Conservation (phyloP, 2,888 invertebrate species). For the Phyto melanocephala region DNA sequence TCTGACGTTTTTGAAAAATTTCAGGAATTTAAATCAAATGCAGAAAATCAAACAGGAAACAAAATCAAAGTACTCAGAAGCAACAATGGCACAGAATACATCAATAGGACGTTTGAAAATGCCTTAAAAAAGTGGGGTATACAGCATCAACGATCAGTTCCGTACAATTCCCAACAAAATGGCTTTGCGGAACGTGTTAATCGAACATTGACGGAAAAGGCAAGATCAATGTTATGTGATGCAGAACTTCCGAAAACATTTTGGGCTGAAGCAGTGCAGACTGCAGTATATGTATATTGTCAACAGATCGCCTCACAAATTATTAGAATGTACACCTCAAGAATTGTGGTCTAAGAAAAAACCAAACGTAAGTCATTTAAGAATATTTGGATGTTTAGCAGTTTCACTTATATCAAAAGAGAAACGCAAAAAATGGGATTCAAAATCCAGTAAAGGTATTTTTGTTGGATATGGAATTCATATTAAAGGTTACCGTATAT, state of each 20-base stretch:
- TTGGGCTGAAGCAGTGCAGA: conserved; percentile 64
- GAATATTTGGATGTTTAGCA: conserved; percentile 74
- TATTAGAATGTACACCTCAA: conserved; percentile 63
- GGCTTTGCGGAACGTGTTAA: conserved; percentile 44
- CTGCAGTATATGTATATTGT: conserved; percentile 62
- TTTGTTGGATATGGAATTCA: conserved; percentile 28
- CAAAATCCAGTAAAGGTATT: conserved; percentile 40
- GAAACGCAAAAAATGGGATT: conserved; percentile 26
- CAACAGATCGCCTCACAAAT: conserved; percentile 40
- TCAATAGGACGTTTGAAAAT: conserved; percentile 16
- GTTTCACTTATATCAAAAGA: conserved; percentile 38
- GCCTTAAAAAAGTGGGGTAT: conserved; percentile 6
- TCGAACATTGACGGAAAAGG: conserved; percentile 60
- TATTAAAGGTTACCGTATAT: conserved; percentile 22
- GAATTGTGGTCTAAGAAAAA: conserved; percentile 72
- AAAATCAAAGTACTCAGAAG: conserved; percentile 36
- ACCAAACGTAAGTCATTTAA: conserved; percentile 71
- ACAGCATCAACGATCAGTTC: conserved; percentile 13
- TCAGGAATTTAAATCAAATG: conserved; percentile 45
- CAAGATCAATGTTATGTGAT: conserved; percentile 62
- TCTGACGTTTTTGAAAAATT: conserved; percentile 10
- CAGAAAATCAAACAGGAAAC: conserved; percentile 52
- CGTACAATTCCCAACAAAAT: conserved; percentile 39
- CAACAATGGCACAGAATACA: conserved; percentile 42
- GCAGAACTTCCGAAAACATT: conserved; percentile 42